These are phyloP conservation scores for Polietes domitor DNA, from an alignment of 2,888 invertebrate genomes.

Conservation along the genomic window DNA sequence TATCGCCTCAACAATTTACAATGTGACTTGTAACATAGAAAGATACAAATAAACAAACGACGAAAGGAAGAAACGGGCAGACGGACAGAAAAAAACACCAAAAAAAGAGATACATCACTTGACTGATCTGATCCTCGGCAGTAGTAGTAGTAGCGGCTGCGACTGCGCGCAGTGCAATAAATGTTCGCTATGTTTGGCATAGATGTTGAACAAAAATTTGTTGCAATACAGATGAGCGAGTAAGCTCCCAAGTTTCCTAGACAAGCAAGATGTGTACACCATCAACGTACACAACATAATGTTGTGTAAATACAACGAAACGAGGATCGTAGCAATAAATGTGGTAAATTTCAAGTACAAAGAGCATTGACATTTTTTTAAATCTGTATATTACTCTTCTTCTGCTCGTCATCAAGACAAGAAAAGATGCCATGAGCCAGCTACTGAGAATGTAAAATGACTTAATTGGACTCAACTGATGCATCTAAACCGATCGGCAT, in stretches of 20 bases:
- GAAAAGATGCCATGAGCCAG: too few species aligned
- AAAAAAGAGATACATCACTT: constrained; percentile 33
- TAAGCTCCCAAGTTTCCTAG: constrained; percentile 4
- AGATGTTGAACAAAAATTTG: constrained; percentile 33
- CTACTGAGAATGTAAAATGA: too few species aligned
- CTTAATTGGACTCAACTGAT: too few species aligned
- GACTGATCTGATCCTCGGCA: constrained; percentile 4
- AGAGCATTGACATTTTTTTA: too few species aligned
- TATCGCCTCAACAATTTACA: constrained; percentile 61
- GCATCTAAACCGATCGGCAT: too few species aligned
- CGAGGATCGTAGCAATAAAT: too few species aligned
- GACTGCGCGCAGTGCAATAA: constrained; percentile 1
- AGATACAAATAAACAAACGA: constrained; percentile 20
- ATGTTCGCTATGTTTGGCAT: constrained; percentile 12
- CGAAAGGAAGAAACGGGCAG: not conserved
- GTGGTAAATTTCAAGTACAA: too few species aligned
- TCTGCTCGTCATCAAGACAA: too few species aligned
- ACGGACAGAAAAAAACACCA: not conserved
- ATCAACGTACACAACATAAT: not conserved
- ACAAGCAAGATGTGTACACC: not conserved
- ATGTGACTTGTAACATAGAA: constrained; percentile 61
- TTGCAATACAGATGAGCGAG: constrained; percentile 6
- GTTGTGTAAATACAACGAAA: too few species aligned
- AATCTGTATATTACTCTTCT: too few species aligned
- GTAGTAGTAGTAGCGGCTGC: not conserved